A percentile compares a stretch with the other conserved stretches of the same genome.
Conservation (phyloP, 2,113 vertebrate genomes). For the Oriolus oriolus region DNA sequence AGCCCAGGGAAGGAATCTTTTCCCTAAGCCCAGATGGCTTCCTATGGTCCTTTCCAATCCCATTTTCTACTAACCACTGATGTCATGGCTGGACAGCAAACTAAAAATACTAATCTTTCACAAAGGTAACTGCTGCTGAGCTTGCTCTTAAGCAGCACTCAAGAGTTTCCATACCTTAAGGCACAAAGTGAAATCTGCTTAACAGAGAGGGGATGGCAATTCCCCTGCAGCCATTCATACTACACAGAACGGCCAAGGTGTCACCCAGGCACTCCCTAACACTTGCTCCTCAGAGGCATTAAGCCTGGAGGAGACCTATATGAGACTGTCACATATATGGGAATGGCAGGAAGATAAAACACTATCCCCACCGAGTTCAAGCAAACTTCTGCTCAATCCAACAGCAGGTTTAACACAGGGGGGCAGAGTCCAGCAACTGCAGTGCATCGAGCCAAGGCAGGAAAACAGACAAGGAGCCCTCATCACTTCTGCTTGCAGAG, state of each 20-base stretch:
- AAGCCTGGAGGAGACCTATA: background rate
- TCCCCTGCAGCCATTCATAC: background rate
- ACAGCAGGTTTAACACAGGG: background rate
- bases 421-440: background rate
- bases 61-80: background rate
- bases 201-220: background rate
- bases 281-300: background rate
- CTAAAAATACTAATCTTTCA: background rate
- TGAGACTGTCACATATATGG: background rate
- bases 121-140: background rate
- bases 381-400: background rate
- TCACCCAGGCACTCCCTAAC: background rate
- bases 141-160: background rate
- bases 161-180: background rate
- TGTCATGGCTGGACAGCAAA: background rate
- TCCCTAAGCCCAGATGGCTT: background rate
- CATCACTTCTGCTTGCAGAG: fast-evolving
- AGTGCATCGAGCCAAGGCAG: background rate
- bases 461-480: background rate
- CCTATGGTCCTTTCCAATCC: background rate
- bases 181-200: background rate
- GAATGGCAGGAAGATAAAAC: background rate
- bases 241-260: fast-evolving
- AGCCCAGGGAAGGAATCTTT: background rate
- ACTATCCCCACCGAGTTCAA: background rate